Conservation (phyloP, 1,140 invertebrate genomes). For the Pogonognathellus flavescens region DNA sequence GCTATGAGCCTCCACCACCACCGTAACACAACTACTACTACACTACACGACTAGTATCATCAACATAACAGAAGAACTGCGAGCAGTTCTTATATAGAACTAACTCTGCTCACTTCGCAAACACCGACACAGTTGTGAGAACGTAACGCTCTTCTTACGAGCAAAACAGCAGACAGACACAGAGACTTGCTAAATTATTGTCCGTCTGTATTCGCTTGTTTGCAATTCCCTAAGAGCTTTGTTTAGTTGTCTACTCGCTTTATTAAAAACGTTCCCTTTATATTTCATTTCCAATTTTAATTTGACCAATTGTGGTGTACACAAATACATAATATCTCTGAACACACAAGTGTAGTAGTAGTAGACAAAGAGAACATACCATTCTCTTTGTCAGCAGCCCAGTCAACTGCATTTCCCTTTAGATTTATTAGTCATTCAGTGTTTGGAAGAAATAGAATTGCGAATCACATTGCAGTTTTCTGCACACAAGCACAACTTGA, state of each 20-base stretch:
- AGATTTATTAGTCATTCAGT: conserved; percentile 9
- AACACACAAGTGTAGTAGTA: not conserved
- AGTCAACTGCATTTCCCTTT: not conserved
- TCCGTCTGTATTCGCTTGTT: conserved; percentile 42
- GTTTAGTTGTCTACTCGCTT: not conserved
- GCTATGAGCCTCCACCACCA: not conserved
- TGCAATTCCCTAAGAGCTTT: conserved; percentile 14
- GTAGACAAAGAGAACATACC: not conserved
- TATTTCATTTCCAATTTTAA: conserved; percentile 29
- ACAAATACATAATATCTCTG: not conserved
- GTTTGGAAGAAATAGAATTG: not conserved
- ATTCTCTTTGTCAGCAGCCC: not conserved
- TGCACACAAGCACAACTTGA: conserved; percentile 20
- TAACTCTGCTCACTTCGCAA: not conserved
- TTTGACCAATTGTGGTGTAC: not conserved
- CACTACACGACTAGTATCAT: not conserved
- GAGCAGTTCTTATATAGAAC: not conserved
- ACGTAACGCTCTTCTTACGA: not conserved
- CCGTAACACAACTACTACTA: not conserved
- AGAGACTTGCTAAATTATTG: conserved; percentile 38
- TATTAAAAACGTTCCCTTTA: not conserved
- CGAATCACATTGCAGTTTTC: not conserved
- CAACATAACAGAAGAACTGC: not conserved
- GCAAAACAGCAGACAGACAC: conserved; percentile 27
- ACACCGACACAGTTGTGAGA: not conserved